A percentile compares a stretch with the other conserved stretches of the same genome.
These are phyloP conservation scores for Cataglyphis hispanica DNA, from an alignment of 1,140 invertebrate species.

Conservation along the genomic window DNA sequence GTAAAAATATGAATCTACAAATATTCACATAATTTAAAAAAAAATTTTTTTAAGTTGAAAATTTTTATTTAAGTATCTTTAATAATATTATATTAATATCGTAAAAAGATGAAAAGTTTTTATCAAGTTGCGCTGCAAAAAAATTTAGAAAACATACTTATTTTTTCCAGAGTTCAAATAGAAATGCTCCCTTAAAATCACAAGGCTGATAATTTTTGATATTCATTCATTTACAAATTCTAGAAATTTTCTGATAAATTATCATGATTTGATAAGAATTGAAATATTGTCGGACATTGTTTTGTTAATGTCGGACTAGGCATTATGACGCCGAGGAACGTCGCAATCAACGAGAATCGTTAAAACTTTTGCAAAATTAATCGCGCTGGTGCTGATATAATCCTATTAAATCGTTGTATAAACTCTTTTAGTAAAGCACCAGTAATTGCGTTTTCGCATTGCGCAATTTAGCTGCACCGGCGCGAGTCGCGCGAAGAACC, in stretches of 20 bases:
- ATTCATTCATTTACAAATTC: conserved; percentile 4
- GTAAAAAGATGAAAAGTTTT: too few species aligned
- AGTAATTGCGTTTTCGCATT: conserved; percentile 50
- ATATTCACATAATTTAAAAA: too few species aligned
- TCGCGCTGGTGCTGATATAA: conserved; percentile 50
- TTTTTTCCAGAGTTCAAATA: too few species aligned
- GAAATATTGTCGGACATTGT: conserved; percentile 49
- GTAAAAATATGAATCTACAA: too few species aligned
- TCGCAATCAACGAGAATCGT: conserved; percentile 56
- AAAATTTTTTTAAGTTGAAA: too few species aligned
- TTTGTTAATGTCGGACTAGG: conserved; percentile 31
- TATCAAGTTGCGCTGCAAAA: too few species aligned
- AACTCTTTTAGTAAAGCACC: conserved; percentile 34
- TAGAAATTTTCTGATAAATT: conserved; percentile 30
- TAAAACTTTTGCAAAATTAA: conserved; percentile 59
- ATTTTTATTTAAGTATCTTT: too few species aligned
- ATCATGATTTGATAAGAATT: conserved; percentile 14
- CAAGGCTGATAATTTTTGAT: conserved; percentile 2
- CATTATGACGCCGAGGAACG: conserved; percentile 40
- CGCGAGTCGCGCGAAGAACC: conserved; percentile 40
- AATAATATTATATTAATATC: too few species aligned
- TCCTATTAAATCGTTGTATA: conserved; percentile 49
- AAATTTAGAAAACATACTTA: too few species aligned
- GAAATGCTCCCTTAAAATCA: too few species aligned
- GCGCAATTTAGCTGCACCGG: conserved; percentile 44